Conservation (phyloP, 2,113 vertebrate species). For the Tragelaphus imberbis region DNA sequence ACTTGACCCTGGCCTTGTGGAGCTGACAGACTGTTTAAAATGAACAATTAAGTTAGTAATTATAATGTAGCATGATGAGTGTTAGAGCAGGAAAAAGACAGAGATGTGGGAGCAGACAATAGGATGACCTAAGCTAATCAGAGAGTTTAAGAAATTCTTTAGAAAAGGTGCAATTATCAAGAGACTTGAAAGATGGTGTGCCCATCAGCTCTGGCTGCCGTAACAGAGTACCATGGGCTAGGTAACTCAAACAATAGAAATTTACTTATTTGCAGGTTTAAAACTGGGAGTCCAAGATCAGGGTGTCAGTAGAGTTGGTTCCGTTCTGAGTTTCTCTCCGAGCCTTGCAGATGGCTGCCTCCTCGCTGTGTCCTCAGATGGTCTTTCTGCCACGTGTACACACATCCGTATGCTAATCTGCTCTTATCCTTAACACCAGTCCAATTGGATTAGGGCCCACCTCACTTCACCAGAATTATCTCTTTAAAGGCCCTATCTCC, state of each 20-base stretch:
- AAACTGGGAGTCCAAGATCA: background rate
- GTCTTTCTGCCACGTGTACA: too few relatives aligned
- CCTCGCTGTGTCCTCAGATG: background rate
- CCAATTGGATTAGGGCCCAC: background rate
- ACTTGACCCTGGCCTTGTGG: background rate
- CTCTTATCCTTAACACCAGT: background rate
- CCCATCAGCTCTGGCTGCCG: background rate
- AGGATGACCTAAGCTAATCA: background rate
- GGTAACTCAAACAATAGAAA: background rate
- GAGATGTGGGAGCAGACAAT: background rate
- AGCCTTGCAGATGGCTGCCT: background rate
- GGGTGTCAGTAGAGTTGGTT: background rate
- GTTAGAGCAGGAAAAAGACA: background rate
- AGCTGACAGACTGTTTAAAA: background rate
- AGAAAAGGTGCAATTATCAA: background rate
- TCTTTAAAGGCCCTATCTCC: background rate
- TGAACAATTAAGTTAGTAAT: background rate
- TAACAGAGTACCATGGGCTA: background rate
- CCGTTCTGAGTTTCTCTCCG: background rate
- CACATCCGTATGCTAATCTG: background rate
- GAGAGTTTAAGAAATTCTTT: background rate
- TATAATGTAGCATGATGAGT: background rate
- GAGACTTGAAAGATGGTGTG: background rate
- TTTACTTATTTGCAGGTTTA: background rate
- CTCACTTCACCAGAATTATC: background rate